These are phyloP conservation scores for Choristoneura rosaceana DNA, from an alignment of 2,888 invertebrate species.

Conservation along the genomic window DNA sequence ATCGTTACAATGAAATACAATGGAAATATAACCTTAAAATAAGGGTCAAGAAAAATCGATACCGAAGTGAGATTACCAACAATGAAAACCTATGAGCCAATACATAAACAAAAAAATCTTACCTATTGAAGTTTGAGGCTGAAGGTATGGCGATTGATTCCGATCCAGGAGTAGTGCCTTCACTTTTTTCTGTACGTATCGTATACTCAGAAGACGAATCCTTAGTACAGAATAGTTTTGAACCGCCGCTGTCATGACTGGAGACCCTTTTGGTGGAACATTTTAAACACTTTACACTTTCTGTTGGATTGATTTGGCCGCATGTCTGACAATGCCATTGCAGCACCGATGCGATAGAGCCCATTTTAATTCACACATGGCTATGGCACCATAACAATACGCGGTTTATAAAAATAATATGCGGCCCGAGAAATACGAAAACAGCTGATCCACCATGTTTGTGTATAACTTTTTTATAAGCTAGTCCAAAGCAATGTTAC, in stretches of 20 bases:
- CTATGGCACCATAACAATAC: conserved; percentile 82
- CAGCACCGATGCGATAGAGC: conserved; percentile 96
- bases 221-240: conserved; percentile 69
- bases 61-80: conserved; percentile 68
- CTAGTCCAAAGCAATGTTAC: conserved; percentile 27
- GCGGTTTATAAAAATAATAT: conserved; percentile 78
- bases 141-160: conserved; percentile 76
- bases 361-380: conserved; percentile 89
- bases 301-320: conserved; percentile 95
- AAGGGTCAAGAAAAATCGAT: conserved; percentile 79
- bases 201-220: conserved; percentile 78
- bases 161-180: conserved; percentile 76
- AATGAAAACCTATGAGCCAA: conserved; percentile 62
- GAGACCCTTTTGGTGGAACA: conserved; percentile 89
- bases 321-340: conserved; percentile 97
- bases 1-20: conserved; percentile 71
- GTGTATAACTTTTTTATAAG: conserved; percentile 72
- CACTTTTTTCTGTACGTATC: conserved; percentile 75
- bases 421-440: conserved; percentile 75
- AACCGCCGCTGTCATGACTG: conserved; percentile 83
- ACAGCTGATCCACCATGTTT: conserved; percentile 88
- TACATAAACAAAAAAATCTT: conserved; percentile 57
- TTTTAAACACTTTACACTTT: conserved; percentile 93
- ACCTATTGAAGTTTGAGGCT: conserved; percentile 77
- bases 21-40: conserved; percentile 78